phyloP scores from a whole-genome alignment of 2,797 vertebrate species.

The Cynopterus sphinx region DNA sequence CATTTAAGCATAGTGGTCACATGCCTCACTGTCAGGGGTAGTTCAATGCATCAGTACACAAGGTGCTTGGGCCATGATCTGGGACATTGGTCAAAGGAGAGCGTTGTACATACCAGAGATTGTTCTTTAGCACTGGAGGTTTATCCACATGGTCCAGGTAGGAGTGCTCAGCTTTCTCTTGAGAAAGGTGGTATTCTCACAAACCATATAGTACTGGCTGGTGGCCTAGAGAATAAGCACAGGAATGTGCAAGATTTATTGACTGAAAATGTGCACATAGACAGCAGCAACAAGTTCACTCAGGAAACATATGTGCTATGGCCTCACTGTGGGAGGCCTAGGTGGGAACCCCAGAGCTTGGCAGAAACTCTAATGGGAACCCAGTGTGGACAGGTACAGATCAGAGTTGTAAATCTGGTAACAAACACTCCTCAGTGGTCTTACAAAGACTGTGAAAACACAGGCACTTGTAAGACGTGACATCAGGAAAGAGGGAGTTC shows the following conservation, averaged over 20 bases:
- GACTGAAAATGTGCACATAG: neutral
- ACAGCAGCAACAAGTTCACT: neutral
- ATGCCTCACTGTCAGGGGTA: neutral
- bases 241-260: slow-evolving; percentile 1
- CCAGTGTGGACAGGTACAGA: neutral
- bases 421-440: neutral
- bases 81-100: neutral
- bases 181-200: neutral
- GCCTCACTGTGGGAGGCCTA: neutral
- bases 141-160: neutral
- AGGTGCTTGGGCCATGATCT: too few species aligned
- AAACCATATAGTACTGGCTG: neutral
- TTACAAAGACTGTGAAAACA: neutral
- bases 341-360: neutral
- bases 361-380: neutral
- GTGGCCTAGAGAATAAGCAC: neutral
- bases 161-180: neutral
- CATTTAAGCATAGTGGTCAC: neutral
- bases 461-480: neutral
- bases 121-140: neutral
- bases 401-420: slow-evolving; percentile 16
- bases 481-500: neutral
- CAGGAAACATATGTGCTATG: neutral
- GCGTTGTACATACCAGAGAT: fast-evolving
- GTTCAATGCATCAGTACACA: neutral